Base-by-base conservation (phyloP, 2,113 vertebrate genomes). In the Psittacula cyanocephala region DNA sequence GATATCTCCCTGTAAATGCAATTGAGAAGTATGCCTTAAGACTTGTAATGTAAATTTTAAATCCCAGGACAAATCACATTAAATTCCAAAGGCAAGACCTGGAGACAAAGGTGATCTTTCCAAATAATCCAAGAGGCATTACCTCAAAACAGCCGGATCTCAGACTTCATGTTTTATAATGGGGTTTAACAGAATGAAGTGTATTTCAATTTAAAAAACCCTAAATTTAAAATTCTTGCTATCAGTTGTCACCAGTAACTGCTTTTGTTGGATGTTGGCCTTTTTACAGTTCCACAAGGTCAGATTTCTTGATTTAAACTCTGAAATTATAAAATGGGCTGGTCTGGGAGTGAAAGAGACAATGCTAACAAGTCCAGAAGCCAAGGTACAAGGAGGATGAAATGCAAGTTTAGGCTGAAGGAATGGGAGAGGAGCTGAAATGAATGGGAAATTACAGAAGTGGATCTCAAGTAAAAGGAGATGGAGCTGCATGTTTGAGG, bases 321-420 rank as follows among this genome's bases (percentile, higher is more conserved):
- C 76, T 81, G 89, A 94, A 96, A 95, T 89, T 84, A 94, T 89
- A 92, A 95, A 94, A 84, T 71, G 65, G 87, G 87, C 91, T 87
- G 72, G 74, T 84, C 89, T 91, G 60, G n/a, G 33, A 86, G 3
- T 31, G 31, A 84, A 57, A 57, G 10, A 86, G 28, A 67, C 77
- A 91, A 78, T 33, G 35, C 59, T 53, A 88, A 20, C 29, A 83
- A 76, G 35, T 70, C 60, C 60, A 88, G 68, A 63, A 62, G 68
- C 53, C 83, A 37, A 91, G 55, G 77, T 60, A 74, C 17, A 52
- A 46, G 37, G 74, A 81, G 7, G 41, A 70, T 64, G 37, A 92
- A 75, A 81, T 17, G 9, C 19, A 86, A 81, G n/a, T 10, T 81
- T 12, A 74, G 37, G 28, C 1, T 87, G 72, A 75, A 74, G 22